Evolutionary conservation across 1,140 invertebrate species (phyloP), one percentile per base, ranked within the genome.

Genomic region (Drosophila nigromelanica): DNA sequence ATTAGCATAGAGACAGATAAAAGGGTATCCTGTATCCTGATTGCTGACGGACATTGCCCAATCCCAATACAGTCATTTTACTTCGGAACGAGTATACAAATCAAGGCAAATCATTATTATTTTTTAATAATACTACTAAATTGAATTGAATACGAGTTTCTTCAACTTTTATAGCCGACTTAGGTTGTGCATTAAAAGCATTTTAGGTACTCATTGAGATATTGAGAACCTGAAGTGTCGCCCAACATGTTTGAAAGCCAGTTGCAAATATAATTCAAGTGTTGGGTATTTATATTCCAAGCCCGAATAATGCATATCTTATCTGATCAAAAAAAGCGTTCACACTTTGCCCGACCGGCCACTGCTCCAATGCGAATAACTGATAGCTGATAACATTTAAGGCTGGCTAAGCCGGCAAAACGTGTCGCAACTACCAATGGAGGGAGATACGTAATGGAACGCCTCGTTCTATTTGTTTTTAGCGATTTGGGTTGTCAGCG

Each of bases 361-460:
- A 42, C 48, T 47, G 39, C 24, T 63, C 50, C 24, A 39, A 37
- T 48, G 59, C 15, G 59, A 14, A 42, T 27, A 42, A 12, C 37
- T 63, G 60, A 63, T 63, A 63, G 39, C 47, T n/a, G n/a, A 39
- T 24, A 37, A n/a, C 24, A 12, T 55, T n/a, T 63, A 43, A 33
- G 54, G 37, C 37, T 39, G 30, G 15, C 55, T 66, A 72, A 73
- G 55, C 69, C 62, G 56, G 62, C 56, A 39, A 72, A 76, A 76
- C 68, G 68, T 76, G 73, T 59, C 68, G 56, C 59, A 40, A 71
- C 33, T 60, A 59, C 37, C 48, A 43, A 71, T 51, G 54, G n/a
- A n/a, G n/a, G n/a, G n/a, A n/a, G n/a, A n/a, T n/a, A n/a, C n/a
- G n/a, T n/a, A n/a, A n/a, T n/a, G n/a, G n/a, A n/a, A n/a, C n/a